Conservation (phyloP, 2,888 invertebrate genomes). For the Lochmaea capreae region DNA sequence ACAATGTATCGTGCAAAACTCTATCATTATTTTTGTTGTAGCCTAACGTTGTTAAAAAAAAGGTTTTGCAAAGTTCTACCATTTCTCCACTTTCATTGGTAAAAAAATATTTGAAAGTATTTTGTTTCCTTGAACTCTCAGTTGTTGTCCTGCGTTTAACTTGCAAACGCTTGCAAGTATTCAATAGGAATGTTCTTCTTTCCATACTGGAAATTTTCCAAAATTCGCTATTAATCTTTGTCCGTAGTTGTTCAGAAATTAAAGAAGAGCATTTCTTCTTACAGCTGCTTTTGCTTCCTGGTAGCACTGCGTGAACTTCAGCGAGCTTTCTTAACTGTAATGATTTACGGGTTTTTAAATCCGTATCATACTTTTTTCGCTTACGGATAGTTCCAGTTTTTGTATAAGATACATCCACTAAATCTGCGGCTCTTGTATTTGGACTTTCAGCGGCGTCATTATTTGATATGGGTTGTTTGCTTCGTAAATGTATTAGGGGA, state of each 20-base stretch:
- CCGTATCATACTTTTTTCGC: neutral
- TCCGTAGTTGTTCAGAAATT: neutral
- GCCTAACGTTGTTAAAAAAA: neutral
- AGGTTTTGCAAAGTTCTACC: too few relatives aligned
- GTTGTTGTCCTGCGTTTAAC: neutral
- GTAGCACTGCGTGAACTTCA: neutral
- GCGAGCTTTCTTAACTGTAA: neutral
- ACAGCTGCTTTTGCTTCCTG: neutral
- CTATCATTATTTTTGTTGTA: neutral
- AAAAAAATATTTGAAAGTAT: neutral
- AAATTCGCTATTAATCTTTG: neutral
- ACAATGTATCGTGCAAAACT: too few relatives aligned
- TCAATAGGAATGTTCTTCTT: neutral
- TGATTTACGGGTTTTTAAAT: neutral
- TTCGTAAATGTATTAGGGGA: too few relatives aligned
- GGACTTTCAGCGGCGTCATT: too few relatives aligned
- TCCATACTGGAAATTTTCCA: neutral
- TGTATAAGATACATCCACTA: neutral
- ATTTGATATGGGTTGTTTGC: too few relatives aligned
- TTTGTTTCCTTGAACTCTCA: neutral
- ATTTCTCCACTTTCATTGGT: too few relatives aligned
- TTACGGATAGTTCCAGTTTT: neutral
- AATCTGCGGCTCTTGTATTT: too few relatives aligned
- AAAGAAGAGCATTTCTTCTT: neutral
- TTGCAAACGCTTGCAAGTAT: neutral